Evolutionary conservation across 2,888 invertebrate species (phyloP).

Genomic region (Drosophila testacea): DNA sequence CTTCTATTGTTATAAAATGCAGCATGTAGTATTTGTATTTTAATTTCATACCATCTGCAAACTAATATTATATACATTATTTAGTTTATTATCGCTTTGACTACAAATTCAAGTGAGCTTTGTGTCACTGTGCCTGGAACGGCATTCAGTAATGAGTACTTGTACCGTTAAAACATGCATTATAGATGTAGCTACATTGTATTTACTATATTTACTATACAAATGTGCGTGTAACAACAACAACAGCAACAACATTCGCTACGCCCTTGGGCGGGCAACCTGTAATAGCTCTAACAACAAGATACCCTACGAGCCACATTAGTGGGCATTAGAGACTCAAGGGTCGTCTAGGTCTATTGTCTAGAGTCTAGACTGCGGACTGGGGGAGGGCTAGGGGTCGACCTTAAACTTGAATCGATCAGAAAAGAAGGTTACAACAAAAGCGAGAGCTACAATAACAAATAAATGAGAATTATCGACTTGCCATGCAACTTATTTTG

Average conservation of each 20-base stretch:
- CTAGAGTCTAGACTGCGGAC: constrained; percentile 25
- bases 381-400: constrained; percentile 11
- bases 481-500: constrained; percentile 32
- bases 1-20: neutral
- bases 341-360: constrained; percentile 46
- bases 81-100: neutral
- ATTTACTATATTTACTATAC: neutral
- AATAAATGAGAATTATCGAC: constrained; percentile 28
- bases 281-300: constrained; percentile 31
- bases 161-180: constrained; percentile 20
- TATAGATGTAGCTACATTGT: neutral
- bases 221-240: constrained; percentile 34
- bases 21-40: neutral
- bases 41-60: neutral
- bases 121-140: constrained; percentile 25
- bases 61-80: neutral
- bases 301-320: constrained; percentile 53
- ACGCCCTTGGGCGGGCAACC: constrained; percentile 61
- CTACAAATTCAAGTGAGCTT: constrained; percentile 11
- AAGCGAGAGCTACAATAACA: constrained; percentile 4
- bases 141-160: constrained; percentile 10
- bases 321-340: constrained; percentile 66
- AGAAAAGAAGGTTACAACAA: constrained; percentile 53
- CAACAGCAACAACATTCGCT: constrained; percentile 52
- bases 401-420: constrained; percentile 75